phyloP scores from a whole-genome alignment of 2,888 invertebrate genomes.

The Rhamphomyia laevipes region DNA sequence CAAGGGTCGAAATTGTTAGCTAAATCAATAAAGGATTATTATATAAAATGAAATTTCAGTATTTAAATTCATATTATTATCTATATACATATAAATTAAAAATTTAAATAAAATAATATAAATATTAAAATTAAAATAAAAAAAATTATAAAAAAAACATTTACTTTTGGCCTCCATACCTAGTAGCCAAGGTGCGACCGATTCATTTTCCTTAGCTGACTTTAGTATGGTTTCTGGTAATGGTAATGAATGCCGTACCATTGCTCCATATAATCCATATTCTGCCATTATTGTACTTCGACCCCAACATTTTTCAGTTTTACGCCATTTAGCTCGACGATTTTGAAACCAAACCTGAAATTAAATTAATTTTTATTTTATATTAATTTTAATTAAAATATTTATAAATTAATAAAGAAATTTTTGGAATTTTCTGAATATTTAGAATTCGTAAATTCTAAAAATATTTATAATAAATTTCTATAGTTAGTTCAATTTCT shows the following conservation, averaged over 20 bases:
- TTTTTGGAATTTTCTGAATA: too few relatives aligned
- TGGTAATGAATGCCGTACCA: slow-evolving; percentile 97
- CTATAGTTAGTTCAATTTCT: too few relatives aligned
- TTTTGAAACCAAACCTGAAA: slow-evolving; percentile 93
- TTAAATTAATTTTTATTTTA: too few relatives aligned
- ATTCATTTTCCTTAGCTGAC: slow-evolving; percentile 91
- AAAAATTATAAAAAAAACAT: slow-evolving; percentile 24
- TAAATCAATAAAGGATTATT: slow-evolving; percentile 1
- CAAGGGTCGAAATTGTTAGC: neutral
- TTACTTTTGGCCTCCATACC: slow-evolving; percentile 56
- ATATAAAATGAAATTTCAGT: slow-evolving; percentile 5
- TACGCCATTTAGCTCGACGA: slow-evolving; percentile 96
- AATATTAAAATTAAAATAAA: slow-evolving; percentile 5
- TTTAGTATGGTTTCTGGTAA: slow-evolving; percentile 97
- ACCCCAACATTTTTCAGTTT: slow-evolving; percentile 99
- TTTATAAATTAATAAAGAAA: too few relatives aligned
- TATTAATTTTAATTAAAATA: too few relatives aligned
- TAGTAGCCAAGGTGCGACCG: slow-evolving; percentile 98
- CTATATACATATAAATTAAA: neutral
- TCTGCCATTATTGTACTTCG: slow-evolving; percentile 99
- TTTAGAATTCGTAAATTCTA: too few relatives aligned
- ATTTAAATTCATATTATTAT: slow-evolving; percentile 11
- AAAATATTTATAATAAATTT: too few relatives aligned
- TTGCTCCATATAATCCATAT: slow-evolving; percentile 98
- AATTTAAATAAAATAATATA: neutral